A percentile compares a stretch with the other conserved stretches of the same genome.
phyloP scores from a whole-genome alignment of 2,888 invertebrate species.

The Macrophya alboannulata region DNA sequence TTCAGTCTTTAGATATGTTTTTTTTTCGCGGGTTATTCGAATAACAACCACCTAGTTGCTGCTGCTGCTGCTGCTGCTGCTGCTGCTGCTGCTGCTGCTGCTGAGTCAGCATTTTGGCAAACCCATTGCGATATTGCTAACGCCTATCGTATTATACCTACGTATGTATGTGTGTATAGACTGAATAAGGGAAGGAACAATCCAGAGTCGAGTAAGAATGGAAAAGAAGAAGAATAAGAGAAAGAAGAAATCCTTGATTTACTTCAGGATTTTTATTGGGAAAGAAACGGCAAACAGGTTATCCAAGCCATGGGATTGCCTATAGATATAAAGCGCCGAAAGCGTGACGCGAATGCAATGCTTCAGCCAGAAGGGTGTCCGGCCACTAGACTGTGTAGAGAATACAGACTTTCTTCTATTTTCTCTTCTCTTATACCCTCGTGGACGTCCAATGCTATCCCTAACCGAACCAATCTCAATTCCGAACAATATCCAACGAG shows the following conservation, averaged over 20 bases:
- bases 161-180: background rate
- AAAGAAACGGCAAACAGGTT: constrained; percentile 69
- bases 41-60: constrained; percentile 35
- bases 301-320: constrained; percentile 67
- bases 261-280: constrained; percentile 67
- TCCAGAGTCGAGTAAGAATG: background rate
- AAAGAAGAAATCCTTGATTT: constrained; percentile 69
- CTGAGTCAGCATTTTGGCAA: constrained; percentile 64
- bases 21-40: constrained; percentile 6
- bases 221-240: constrained; percentile 36
- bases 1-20: background rate
- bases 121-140: constrained; percentile 46
- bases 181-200: constrained; percentile 24
- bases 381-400: background rate
- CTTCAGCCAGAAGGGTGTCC: constrained; percentile 45
- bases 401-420: constrained; percentile 38
- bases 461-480: constrained; percentile 58
- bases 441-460: background rate
- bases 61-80: constrained; percentile 42
- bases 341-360: constrained; percentile 72
- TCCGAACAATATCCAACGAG: constrained; percentile 64
- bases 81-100: background rate
- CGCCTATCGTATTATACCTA: constrained; percentile 6
- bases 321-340: constrained; percentile 68
- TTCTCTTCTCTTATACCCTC: constrained; percentile 30